These are phyloP conservation scores for Argyrosomus japonicus DNA, from an alignment of 2,113 vertebrate species.

Conservation along the genomic window DNA sequence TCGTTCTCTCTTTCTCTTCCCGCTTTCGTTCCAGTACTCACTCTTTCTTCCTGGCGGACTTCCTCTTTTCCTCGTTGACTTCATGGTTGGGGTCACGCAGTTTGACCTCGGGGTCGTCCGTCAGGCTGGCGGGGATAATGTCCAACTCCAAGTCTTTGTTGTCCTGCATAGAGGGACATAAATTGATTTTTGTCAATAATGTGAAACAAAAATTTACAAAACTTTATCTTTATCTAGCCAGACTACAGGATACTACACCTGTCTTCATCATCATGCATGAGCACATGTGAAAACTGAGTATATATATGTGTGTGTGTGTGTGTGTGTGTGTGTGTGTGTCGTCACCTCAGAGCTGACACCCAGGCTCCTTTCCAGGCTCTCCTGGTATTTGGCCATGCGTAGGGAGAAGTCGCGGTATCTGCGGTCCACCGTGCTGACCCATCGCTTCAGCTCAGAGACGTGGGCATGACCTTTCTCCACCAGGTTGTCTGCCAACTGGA, in stretches of 20 bases:
- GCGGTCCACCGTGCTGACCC: conserved; percentile 96
- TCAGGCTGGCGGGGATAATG: conserved; percentile 96
- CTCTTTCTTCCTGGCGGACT: conserved; percentile 98
- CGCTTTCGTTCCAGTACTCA: conserved; percentile 75
- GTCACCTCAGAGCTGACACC: conserved; percentile 93
- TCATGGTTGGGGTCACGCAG: conserved; percentile 95
- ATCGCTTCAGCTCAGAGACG: conserved; percentile 95
- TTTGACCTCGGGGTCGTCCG: conserved; percentile 91
- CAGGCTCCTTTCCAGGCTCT: conserved; percentile 91
- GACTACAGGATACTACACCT: neutral
- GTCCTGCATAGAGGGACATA: conserved; percentile 82
- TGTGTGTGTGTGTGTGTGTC: neutral
- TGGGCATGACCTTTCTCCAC: conserved; percentile 97
- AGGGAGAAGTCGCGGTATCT: conserved; percentile 95
- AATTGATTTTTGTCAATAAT: neutral
- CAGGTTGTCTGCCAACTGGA: conserved; percentile 96
- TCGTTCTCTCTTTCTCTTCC: neutral
- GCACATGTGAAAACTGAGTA: no score
- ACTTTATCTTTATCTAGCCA: neutral
- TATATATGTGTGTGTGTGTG: neutral
- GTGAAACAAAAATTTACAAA: neutral
- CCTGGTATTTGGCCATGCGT: conserved; percentile 94
- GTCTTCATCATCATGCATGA: neutral
- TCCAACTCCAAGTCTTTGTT: conserved; percentile 97
- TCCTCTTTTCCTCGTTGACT: conserved; percentile 97